phyloP scores from a whole-genome alignment of 2,797 vertebrate species.

The Cynopterus sphinx region DNA sequence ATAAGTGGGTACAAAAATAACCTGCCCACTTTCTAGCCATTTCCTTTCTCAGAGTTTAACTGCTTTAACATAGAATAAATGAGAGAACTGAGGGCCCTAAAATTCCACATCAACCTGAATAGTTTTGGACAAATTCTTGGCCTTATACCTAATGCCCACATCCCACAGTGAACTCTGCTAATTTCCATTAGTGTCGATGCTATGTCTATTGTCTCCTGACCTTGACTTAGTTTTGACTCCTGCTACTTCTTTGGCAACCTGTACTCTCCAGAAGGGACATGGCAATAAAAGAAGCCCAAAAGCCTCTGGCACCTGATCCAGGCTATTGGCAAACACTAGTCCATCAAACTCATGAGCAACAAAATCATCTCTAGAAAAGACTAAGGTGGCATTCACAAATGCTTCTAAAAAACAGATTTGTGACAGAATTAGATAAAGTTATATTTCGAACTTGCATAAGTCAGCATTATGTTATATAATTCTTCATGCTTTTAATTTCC shows the following conservation, averaged over 20 bases:
- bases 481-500: slow-evolving; percentile 75
- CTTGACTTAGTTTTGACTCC: slow-evolving; percentile 60
- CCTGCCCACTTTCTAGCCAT: not conserved
- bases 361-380: slow-evolving; percentile 49
- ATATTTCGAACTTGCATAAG: slow-evolving; percentile 79
- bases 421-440: slow-evolving; percentile 78
- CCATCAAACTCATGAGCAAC: slow-evolving; percentile 41
- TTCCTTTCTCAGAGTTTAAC: not conserved
- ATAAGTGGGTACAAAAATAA: not conserved
- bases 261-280: slow-evolving; percentile 56
- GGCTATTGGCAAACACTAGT: slow-evolving; percentile 54
- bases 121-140: slow-evolving; percentile 6
- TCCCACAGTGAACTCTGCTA: not conserved
- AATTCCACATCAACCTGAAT: slow-evolving; percentile 14
- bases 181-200: not conserved
- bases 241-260: slow-evolving; percentile 55
- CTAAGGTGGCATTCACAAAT: slow-evolving; percentile 68
- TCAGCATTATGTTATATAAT: slow-evolving; percentile 75
- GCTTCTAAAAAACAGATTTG: slow-evolving; percentile 69
- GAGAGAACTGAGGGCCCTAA: not conserved
- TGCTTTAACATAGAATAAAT: not conserved
- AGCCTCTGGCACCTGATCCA: slow-evolving; percentile 62
- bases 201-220: slow-evolving; percentile 43
- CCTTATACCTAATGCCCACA: not conserved
- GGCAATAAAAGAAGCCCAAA: slow-evolving; percentile 32